A percentile compares a stretch with the other conserved stretches of the same genome.
Conservation (phyloP, 2,888 invertebrate genomes). For the Horisme vitalbata region DNA sequence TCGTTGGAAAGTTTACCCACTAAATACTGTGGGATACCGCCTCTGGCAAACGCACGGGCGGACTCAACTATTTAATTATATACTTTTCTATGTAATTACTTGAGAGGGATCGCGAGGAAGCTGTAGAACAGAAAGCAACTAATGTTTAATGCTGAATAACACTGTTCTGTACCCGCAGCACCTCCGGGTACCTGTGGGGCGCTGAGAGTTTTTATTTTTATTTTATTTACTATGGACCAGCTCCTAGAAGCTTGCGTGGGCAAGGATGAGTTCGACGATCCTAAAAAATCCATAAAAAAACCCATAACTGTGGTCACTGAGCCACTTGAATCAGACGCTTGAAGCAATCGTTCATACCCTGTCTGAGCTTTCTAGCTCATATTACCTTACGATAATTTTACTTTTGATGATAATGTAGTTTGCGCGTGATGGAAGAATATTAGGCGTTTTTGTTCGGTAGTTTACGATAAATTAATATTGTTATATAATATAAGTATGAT, state of each 20-base stretch:
- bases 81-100: conserved; percentile 24
- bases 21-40: conserved; percentile 27
- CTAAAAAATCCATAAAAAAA: no score
- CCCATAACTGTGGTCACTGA: no score
- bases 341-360: conserved; percentile 6
- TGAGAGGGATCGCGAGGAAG: background rate
- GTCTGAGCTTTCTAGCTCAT: background rate
- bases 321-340: no score
- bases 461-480: conserved; percentile 8
- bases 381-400: no score
- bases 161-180: no score
- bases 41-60: conserved; percentile 16
- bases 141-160: no score
- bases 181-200: no score
- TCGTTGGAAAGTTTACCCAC: conserved; percentile 30
- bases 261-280: no score
- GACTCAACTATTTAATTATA: conserved; percentile 24
- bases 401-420: conserved; percentile 3
- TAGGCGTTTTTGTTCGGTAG: conserved; percentile 1
- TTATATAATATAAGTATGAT: background rate
- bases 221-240: no score
- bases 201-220: no score
- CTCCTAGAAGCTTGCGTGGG: no score
- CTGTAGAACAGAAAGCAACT: background rate
- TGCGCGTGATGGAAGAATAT: conserved; percentile 17